phyloP scores from a whole-genome alignment of 2,797 vertebrate species.

The Myotis planiceps region DNA sequence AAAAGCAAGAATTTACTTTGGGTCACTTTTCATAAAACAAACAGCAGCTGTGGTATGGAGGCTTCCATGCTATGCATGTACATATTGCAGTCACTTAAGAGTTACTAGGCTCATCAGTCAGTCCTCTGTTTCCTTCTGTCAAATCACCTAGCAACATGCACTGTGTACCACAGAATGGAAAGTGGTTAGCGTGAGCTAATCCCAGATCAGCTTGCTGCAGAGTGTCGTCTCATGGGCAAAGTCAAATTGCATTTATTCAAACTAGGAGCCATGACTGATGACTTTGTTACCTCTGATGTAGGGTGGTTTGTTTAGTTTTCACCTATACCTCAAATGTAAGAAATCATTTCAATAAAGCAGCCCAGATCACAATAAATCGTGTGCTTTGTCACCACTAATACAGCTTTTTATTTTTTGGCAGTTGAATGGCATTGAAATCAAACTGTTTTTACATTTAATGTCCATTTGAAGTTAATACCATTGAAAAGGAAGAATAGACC shows the following conservation, averaged over 20 bases:
- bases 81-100: slow-evolving; percentile 54
- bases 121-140: slow-evolving; percentile 68
- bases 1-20: slow-evolving; percentile 50
- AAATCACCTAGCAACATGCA: slow-evolving; percentile 74
- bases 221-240: slow-evolving; percentile 19
- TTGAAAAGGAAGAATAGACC: background rate
- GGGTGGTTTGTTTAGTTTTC: slow-evolving; percentile 48
- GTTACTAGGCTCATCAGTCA: slow-evolving; percentile 71
- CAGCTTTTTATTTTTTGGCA: background rate
- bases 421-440: slow-evolving; percentile 18
- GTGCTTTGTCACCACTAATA: background rate
- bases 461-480: slow-evolving; percentile 6
- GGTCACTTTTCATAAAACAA: slow-evolving; percentile 42
- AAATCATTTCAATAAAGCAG: background rate
- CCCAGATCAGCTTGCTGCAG: slow-evolving; percentile 8
- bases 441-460: slow-evolving; percentile 11
- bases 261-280: background rate
- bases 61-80: slow-evolving; percentile 50
- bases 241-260: slow-evolving; percentile 19
- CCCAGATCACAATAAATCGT: background rate
- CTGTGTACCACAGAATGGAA: background rate
- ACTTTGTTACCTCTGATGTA: slow-evolving; percentile 4
- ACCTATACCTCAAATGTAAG: slow-evolving; percentile 16
- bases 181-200: slow-evolving; percentile 28
- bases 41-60: slow-evolving; percentile 61